Base-by-base conservation (phyloP, 2,797 vertebrate genomes). In the Poeciliopsis paucimaculata region DNA sequence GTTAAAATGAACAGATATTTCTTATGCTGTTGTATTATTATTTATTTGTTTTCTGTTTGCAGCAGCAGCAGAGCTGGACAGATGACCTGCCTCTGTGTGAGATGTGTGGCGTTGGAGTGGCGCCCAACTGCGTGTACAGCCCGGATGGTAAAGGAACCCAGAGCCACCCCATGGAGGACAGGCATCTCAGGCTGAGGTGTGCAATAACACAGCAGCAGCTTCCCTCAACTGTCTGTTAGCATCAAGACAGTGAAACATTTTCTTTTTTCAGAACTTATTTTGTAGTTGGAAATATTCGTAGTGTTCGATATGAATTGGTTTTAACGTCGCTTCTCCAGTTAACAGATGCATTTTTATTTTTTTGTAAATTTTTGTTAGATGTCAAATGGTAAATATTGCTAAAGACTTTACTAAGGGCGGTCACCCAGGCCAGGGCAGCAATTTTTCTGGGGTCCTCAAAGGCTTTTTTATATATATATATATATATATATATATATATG, bases 31-130 rank as follows among this genome's bases (percentile, higher is more conserved):
- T 0, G 23, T 23, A 47, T 47, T 47, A 4, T 47, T 45, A 12
- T 45, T 16, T 16, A 5, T 51, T 9, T 46, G 4, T 49, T 6
- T 47, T 47, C 16, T 49, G 15, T 1, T 2, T 47, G 43, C 96
- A 98, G 96, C 96, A 97, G 89, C 95, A 97, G 89, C 95, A 97
- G 85, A 99, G 97, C 87, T 99, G 98, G 98, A 99, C 98, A 2
- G 98, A 99, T 3, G 98, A 98, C 88, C 95, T 99, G 36, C 98
- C 98, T 0, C 95, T 97, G 81, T 99, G 98, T 89, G 96, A 98
- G 88, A 95, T 98, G 87, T 99, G 98, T 0, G 98, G 98, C 0
- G 96, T 99, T 0, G 98, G 98, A 51, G 96, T 96, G 0, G 96
- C 97, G n/a, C 93, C 97, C 39, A 99, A 98, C 92, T 97, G 96